Evolutionary conservation across 2,888 invertebrate genomes (phyloP).

Genomic region (Leptarthrus brevirostris): DNA sequence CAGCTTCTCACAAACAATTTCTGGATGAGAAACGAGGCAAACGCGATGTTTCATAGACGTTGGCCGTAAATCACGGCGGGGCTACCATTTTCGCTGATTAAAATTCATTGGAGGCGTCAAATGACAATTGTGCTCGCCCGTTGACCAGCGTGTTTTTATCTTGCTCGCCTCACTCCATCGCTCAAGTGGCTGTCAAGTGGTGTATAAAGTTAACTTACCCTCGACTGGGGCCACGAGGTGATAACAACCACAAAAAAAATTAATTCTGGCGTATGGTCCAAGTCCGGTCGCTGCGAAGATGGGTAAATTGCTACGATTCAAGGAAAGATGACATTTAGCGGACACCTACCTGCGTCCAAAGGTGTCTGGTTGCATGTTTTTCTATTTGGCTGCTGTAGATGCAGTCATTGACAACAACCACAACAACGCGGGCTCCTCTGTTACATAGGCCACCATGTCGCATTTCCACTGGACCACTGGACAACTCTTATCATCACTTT

Average conservation of each 20-base stretch:
- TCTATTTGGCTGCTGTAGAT: neutral
- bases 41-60: slow-evolving; percentile 13
- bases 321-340: slow-evolving; percentile 46
- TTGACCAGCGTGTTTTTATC: slow-evolving; percentile 41
- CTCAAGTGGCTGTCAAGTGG: slow-evolving; percentile 29
- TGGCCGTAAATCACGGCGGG: slow-evolving; percentile 39
- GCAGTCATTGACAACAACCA: neutral
- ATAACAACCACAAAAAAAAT: neutral
- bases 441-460: no score
- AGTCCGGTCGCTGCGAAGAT: neutral
- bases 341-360: slow-evolving; percentile 35
- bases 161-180: slow-evolving; percentile 35
- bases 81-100: slow-evolving; percentile 49
- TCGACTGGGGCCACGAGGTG: neutral
- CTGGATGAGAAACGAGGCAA: slow-evolving; percentile 7
- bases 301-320: slow-evolving; percentile 12
- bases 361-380: slow-evolving; percentile 39
- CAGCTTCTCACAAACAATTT: neutral
- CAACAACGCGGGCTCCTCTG: neutral
- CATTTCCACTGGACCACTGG: neutral
- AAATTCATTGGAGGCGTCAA: slow-evolving; percentile 50
- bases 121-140: slow-evolving; percentile 38
- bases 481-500: neutral
- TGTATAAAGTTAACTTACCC: slow-evolving; percentile 34
- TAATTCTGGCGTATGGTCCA: neutral